Evolutionary conservation across 2,113 vertebrate genomes (phyloP), one percentile per base, ranked within the genome.

Genomic region (Orthonyx spaldingii): DNA sequence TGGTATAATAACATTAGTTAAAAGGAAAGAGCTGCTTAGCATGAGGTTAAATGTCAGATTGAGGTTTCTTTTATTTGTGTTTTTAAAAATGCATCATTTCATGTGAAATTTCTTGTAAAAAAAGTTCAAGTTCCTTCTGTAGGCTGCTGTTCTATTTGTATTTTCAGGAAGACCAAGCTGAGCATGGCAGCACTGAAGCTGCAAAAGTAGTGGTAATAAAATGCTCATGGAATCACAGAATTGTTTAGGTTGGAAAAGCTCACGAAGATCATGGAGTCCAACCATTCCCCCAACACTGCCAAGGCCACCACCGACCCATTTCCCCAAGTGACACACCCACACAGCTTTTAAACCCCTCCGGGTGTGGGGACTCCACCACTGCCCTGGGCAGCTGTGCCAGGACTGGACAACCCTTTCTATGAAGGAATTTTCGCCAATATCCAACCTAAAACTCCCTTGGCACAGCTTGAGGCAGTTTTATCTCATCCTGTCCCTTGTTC

Each of bases 251-350:
- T 74, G 35, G 16, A 68, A 49, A 68, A 28, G 27, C 16, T 19
- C 32, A 5, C 1, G 0, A 23, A 10, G 13, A 28, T 10, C 18
- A 4, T 14, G 2, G 9, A 42, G 18, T 49, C 11, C 39, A 55
- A 7, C 18, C 21, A 13, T 41, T 22, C 2, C 26, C 26, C 41
- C 55, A 60, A 41, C 53, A 13, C 22, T 35, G 22, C 21, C 26
- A 6, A 46, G 44, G 11, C 21, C 46, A 53, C 33, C 30, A 17
- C n/a, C 66, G 8, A 5, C n/a, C 39, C 7, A 0, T 61, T 22
- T 55, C 4, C 39, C 47, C 75, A 37, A 0, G 35, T 69, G 35
- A 41, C 30, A 35, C 47, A 47, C 1, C 30, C n/a, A 15, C 26
- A 35, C 0, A 0, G 22, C 26, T 49, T 49, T 33, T 7, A 61